These are phyloP conservation scores for Cyanistes caeruleus DNA, from an alignment of 2,113 vertebrate genomes.

Conservation along the genomic window DNA sequence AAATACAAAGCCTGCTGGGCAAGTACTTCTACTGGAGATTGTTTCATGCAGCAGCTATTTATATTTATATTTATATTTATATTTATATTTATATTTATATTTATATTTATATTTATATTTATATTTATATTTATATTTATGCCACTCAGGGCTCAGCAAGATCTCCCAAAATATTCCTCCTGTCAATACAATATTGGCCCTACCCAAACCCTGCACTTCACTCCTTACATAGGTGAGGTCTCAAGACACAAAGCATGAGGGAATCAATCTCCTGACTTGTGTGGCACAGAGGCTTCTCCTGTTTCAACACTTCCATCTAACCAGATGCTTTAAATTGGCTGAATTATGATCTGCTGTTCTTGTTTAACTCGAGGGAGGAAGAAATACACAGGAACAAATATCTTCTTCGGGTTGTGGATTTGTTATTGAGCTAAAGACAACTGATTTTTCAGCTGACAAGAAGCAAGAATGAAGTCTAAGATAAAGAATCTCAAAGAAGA, in stretches of 20 bases:
- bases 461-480: background rate
- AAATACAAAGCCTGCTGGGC: background rate
- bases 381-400: background rate
- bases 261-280: background rate
- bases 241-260: background rate
- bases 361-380: background rate
- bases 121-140: too few relatives aligned
- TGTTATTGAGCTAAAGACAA: background rate
- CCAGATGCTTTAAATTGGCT: background rate
- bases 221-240: background rate
- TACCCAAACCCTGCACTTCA: background rate
- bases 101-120: too few relatives aligned
- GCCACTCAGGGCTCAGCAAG: background rate
- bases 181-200: background rate
- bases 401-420: background rate
- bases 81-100: too few relatives aligned
- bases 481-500: background rate
- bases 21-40: background rate
- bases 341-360: background rate
- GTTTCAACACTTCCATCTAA: background rate
- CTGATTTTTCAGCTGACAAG: background rate
- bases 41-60: background rate
- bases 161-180: background rate
- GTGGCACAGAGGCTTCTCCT: background rate
- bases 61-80: background rate